Evolutionary conservation across 1,140 invertebrate genomes (phyloP).

Genomic region (Cydia splendana): DNA sequence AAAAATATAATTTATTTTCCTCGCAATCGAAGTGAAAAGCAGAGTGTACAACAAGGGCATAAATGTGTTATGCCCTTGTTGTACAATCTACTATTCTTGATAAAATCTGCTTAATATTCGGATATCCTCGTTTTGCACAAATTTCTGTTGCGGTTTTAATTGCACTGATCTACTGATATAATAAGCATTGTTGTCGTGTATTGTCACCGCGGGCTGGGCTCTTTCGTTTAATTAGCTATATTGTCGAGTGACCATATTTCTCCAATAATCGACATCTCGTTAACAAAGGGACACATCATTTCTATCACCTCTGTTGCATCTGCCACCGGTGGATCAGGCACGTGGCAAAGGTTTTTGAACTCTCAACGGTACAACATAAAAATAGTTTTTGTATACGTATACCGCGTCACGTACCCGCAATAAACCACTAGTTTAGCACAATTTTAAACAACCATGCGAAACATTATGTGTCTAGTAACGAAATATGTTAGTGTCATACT

Average conservation of each 20-base stretch:
- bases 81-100: background rate
- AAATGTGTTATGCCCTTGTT: too few relatives aligned
- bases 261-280: constrained; percentile 39
- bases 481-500: constrained; percentile 7
- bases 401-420: constrained; percentile 47
- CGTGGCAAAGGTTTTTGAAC: constrained; percentile 45
- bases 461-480: constrained; percentile 5
- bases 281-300: constrained; percentile 53
- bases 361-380: constrained; percentile 38
- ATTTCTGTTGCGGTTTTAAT: constrained; percentile 24
- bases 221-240: constrained; percentile 64
- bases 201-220: constrained; percentile 6
- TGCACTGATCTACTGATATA: constrained; percentile 31
- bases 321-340: constrained; percentile 45
- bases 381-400: constrained; percentile 46
- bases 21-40: too few relatives aligned
- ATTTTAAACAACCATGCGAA: constrained; percentile 10
- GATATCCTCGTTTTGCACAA: constrained; percentile 1
- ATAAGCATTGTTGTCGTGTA: constrained; percentile 21
- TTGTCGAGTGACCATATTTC: constrained; percentile 69
- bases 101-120: constrained; percentile 18
- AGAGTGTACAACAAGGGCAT: too few relatives aligned
- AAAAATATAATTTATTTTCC: too few relatives aligned
- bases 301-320: constrained; percentile 58
- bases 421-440: constrained; percentile 29